Evolutionary conservation across 2,113 vertebrate genomes (phyloP), one percentile per base, ranked within the genome.

Genomic region (Thalassarche chlororhynchos): DNA sequence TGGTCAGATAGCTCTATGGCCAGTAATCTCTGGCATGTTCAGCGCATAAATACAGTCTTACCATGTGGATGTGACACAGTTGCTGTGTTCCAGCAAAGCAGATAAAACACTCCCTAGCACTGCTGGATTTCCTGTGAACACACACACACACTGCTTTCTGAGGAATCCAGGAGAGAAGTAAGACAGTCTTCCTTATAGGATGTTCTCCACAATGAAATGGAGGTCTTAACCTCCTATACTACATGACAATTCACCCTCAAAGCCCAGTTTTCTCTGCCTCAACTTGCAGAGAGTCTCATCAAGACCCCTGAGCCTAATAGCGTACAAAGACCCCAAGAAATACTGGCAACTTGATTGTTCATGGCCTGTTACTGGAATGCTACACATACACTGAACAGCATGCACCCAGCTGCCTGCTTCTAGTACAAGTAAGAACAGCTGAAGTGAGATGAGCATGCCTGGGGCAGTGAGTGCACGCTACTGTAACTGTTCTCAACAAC

Each of bases 401-500:
- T 1, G 8, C 24, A 38, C 6, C 8, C 29, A 42, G 38, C 29
- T 54, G 38, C 34, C 38, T 20, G 15, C 12, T 94, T 29, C 62
- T 42, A 1, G 12, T 3, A 24, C 46, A 19, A 42, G 29, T 28
- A 68, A 14, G 12, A 51, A 58, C 57, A 42, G 76, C 57, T 72
- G 76, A 68, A 34, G 55, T 0, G 9, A 72, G 21, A 54, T 2
- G 28, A 61, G 21, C 25, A 25, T 0, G 6, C 13, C 57, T 66
- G 21, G 4, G 10, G 5, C 40, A 72, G 14, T 1, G 5, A 79
- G 7, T 13, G 6, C 3, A 0, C 3, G 1, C 26, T 44, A 52
- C 46, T 42, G 20, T 3, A 47, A 24, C 54, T 44, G 25, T 12
- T 84, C 55, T 57, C 78, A 47, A 36, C 24, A 36, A 16, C 62